Base-by-base conservation (phyloP, 1,140 invertebrate genomes). In the Drosophila orena region DNA sequence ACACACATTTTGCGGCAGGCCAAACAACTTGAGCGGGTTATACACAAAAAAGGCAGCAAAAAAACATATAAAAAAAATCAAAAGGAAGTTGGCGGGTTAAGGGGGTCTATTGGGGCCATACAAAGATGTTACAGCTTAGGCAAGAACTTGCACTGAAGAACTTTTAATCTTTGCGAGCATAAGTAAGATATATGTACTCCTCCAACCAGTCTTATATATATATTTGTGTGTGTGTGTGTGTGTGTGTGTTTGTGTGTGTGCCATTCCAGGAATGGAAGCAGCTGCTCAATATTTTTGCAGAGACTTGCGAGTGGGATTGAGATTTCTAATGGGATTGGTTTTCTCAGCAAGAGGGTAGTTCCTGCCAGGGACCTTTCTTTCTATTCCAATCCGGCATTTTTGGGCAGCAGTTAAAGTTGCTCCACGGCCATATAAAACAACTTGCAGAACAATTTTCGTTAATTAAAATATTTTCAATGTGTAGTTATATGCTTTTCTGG, bases 311-410 rank as follows among this genome's bases (percentile, higher is more conserved):
- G 62, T 78, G 66, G 68, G 68, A 78, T 85, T 85, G 79, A 83
- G 84, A 89, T 88, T 88, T 88, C 79, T 88, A 88, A 88, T 88
- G 83, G 83, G 79, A 88, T 88, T 88, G 83, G 79, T 79, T 88
- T 88, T 78, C 66, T 35, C 54, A 47, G 49, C 56, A 38, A 47
- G 55, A 27, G 30, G 30, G 30, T 30, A 30, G 55, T 12, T 43
- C 24, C 43, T 43, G 40, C 61, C 58, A 11, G 47, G 49, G 49
- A 52, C 49, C 49, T 20, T 50, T 35, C 40, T 6, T 50, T 53
- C 40, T 69, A 43, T 72, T 20, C 59, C 34, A 10, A 35, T 47
- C 30, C 30, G 44, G 15, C 34, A 62, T 35, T 40, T 35, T 69
- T 35, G 10, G 38, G 50, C 24, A 34, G 22, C 69, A 61, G 56